These are phyloP conservation scores for Heliconius himera DNA, from an alignment of 1,140 invertebrate species.

Conservation along the genomic window DNA sequence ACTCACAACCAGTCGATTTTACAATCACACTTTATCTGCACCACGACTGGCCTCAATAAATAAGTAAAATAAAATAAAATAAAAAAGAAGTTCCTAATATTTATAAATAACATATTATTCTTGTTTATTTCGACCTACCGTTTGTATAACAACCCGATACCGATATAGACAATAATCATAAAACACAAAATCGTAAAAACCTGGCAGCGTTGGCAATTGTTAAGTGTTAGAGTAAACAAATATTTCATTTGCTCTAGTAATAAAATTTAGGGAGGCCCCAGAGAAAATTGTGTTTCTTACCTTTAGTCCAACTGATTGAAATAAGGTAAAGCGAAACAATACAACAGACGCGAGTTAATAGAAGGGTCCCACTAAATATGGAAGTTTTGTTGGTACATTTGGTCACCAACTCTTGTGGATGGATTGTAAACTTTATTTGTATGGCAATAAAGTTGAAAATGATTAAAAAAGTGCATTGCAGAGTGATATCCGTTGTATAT, in stretches of 20 bases:
- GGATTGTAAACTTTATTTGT: not conserved
- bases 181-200: not conserved
- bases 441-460: not conserved
- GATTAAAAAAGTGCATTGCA: conserved; percentile 12
- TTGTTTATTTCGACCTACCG: no score
- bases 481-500: conserved; percentile 60
- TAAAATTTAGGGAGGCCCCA: conserved; percentile 29
- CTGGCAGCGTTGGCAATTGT: not conserved
- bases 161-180: not conserved
- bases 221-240: conserved; percentile 22
- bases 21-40: no score
- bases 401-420: not conserved
- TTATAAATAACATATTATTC: no score
- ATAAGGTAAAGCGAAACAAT: conserved; percentile 65
- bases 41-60: no score
- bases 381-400: conserved; percentile 32
- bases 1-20: no score
- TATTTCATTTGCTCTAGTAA: conserved; percentile 28
- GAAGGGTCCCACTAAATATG: conserved; percentile 59
- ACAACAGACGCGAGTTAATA: conserved; percentile 64
- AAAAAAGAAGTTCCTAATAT: no score
- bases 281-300: conserved; percentile 39
- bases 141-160: not conserved
- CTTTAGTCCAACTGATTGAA: conserved; percentile 53
- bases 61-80: no score